Base-by-base conservation (phyloP, 2,888 invertebrate genomes). In the Hydroisotoma schaefferi region DNA sequence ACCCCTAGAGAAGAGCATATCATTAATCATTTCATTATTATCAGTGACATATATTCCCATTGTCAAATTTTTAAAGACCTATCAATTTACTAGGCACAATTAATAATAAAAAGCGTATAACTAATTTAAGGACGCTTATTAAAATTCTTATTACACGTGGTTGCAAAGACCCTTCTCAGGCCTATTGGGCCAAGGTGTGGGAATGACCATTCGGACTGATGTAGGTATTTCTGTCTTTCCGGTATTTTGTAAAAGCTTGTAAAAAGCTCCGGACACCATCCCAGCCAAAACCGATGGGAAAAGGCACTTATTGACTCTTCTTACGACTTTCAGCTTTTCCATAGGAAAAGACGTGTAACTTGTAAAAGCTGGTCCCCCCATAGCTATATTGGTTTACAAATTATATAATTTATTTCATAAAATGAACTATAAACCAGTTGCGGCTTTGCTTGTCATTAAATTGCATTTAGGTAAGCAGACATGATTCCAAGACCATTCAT, bases 61-160 rank as follows among this genome's bases (percentile, higher is more conserved):
- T n/a, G 15, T 15, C 40, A 40, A 40, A 40, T 15, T 40, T n/a
- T n/a, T n/a, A n/a, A n/a, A n/a, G n/a, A n/a, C n/a, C n/a, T n/a
- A n/a, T n/a, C n/a, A n/a, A n/a, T n/a, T n/a, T n/a, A n/a, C n/a
- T n/a, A n/a, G n/a, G n/a, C n/a, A n/a, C n/a, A n/a, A n/a, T n/a
- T n/a, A 8, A 12, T n/a, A n/a, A n/a, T n/a, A n/a, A n/a, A n/a
- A n/a, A n/a, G n/a, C n/a, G n/a, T n/a, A n/a, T n/a, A n/a, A n/a
- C n/a, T n/a, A n/a, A n/a, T n/a, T n/a, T n/a, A n/a, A n/a, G n/a
- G n/a, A n/a, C n/a, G n/a, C n/a, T n/a, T n/a, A n/a, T n/a, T n/a
- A n/a, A n/a, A n/a, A n/a, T n/a, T n/a, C n/a, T n/a, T 18, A 5
- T 40, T 65, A 71, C 71, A 70, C 69, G 52, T 71, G 71, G 27